These are phyloP conservation scores for Aegotheles bennettii DNA, from an alignment of 2,113 vertebrate species.

Conservation along the genomic window DNA sequence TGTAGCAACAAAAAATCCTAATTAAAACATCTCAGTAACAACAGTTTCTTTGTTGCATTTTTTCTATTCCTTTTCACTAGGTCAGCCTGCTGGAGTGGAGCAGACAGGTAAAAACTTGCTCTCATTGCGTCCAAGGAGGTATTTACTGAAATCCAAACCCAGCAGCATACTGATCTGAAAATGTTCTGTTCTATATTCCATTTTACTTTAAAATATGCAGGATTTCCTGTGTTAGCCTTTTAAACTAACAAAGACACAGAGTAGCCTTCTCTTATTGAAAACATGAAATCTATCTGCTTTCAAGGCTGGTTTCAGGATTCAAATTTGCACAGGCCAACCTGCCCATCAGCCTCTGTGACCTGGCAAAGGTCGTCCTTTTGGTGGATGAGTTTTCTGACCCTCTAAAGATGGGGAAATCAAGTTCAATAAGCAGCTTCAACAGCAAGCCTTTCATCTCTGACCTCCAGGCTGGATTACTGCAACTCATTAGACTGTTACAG, in stretches of 20 bases:
- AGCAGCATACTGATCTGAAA: neutral
- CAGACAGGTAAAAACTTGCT: neutral
- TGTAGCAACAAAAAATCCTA: neutral
- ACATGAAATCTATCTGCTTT: neutral
- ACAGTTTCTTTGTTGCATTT: neutral
- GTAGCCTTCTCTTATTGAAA: neutral
- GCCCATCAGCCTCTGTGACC: neutral
- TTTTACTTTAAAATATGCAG: neutral
- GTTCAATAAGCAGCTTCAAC: conserved; percentile 12
- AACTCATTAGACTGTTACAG: conserved; percentile 14
- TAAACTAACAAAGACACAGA: neutral
- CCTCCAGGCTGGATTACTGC: conserved; percentile 38
- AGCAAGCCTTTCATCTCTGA: conserved; percentile 33
- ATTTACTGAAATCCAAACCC: neutral
- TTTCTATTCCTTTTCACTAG: neutral
- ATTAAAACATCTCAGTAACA: neutral
- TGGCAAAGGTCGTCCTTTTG: neutral
- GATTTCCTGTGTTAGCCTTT: neutral
- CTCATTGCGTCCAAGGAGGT: neutral
- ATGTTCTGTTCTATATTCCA: neutral
- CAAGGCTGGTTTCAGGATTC: neutral
- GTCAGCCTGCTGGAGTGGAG: neutral
- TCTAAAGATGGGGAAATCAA: neutral
- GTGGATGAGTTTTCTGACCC: conserved; percentile 14
- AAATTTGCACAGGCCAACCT: neutral